Evolutionary conservation across 2,113 vertebrate genomes (phyloP), one percentile per base, ranked within the genome.

Genomic region (Xiphophorus maculatus): DNA sequence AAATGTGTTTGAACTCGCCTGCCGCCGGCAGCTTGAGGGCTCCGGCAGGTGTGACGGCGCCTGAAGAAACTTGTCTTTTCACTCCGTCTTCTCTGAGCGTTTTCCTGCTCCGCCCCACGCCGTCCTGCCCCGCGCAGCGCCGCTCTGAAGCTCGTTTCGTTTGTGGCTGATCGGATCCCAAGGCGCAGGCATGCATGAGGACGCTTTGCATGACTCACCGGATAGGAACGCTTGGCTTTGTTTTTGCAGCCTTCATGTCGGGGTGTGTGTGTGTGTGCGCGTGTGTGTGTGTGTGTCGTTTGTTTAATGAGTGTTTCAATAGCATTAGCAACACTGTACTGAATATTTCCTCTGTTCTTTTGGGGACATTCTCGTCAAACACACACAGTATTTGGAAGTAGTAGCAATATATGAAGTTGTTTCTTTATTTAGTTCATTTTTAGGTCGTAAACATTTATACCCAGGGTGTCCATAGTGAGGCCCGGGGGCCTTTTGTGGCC

Each of bases 201-300:
- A 77, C 75, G 70, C 86, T 73, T 58, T 67, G 78, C 22, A 80
- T 86, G 91, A 88, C 86, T 89, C 87, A 89, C 74, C 84, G 84
- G 75, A 86, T 78, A 88, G 85, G 89, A 91, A 90, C 89, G 91
- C 80, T 81, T 79, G 80, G 80, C 92, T 91, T 86, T 85, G 74
- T 90, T 82, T 88, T 81, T 69, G 78, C 71, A 28, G 76, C 74
- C 80, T 87, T 83, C 71, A 71, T 66, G 74, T 84, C 58, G 35
- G 73, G 69, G 1, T 63, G 14, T 73, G 72, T 83, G 66, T 48
- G 29, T 69, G 75, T 73, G 81, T 71, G 54, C 15, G 81, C 69
- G 54, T n/a, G n/a, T n/a, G n/a, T n/a, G n/a, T 15, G 33, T 35
- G 33, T 35, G 33, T 71, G 54, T 14, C 30, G 73, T 80, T 35